Base-by-base conservation (phyloP, 2,797 vertebrate species). In the Melanogrammus aeglefinus region DNA sequence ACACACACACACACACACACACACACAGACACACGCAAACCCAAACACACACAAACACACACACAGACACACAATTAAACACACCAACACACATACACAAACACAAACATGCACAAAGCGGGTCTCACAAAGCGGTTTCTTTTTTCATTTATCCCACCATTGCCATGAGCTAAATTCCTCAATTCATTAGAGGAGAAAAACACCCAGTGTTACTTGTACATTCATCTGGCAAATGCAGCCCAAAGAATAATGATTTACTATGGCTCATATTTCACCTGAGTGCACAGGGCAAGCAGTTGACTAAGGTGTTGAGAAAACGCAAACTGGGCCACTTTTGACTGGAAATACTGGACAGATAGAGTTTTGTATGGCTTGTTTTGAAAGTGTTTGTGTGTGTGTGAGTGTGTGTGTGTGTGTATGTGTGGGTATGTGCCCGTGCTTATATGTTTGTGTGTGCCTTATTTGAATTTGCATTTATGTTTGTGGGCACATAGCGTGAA, bases 171-270 rank as follows among this genome's bases (percentile, higher is more conserved):
- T 93, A 92, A 94, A 94, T 94, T 93, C 93, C 89, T 94, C 94
- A 94, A 94, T 94, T 94, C 93, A 94, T 95, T 94, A 94, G 91
- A 93, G 91, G 92, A 92, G 92, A 93, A 94, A 93, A 94, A 94
- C 91, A 94, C 92, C 24, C 63, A 27, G 63, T 91, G 87, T 90
- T 92, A 91, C 92, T 90, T 89, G 81, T 90, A 92, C 93, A 94
- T 94, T 94, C 92, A 95, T 94, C 93, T 94, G 87, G 92, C 91
- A 93, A 94, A 94, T 93, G 93, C 91, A 89, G 92, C 91, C 93
- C 89, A 88, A 93, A 94, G 92, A 94, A 94, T 94, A 94, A 94
- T 94, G 93, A 94, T 94, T 94, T 93, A 94, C 87, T 93, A 90
- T 91, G 91, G 92, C 92, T 94, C 94, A 92, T 94, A 94, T 95